Percentiles rank a stretch among this genome's conserved stretches.
Evolutionary conservation across 1,140 invertebrate species (phyloP).

Genomic region (Monochamus saltuarius): DNA sequence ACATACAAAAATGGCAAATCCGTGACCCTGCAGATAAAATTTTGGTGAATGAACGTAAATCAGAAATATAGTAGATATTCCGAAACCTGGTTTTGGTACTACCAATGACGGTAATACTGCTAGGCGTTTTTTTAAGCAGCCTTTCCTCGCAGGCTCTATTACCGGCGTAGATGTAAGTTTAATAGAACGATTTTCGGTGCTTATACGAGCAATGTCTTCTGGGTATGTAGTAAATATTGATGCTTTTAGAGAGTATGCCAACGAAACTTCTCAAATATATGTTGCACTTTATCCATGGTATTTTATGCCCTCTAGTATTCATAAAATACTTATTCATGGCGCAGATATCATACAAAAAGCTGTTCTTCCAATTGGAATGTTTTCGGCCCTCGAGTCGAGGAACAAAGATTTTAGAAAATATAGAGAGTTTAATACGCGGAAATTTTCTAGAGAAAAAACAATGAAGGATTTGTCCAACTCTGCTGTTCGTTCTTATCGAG

Average conservation of each 20-base stretch:
- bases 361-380: constrained; percentile 46
- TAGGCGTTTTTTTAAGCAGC: constrained; percentile 46
- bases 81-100: constrained; percentile 46
- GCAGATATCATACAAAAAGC: constrained; percentile 34
- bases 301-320: constrained; percentile 41
- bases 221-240: constrained; percentile 31
- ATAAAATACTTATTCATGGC: constrained; percentile 45
- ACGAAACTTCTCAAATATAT: constrained; percentile 31
- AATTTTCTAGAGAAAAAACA: constrained; percentile 12
- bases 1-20: constrained; percentile 36
- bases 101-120: constrained; percentile 52
- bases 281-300: constrained; percentile 42
- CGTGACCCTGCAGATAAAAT: constrained; percentile 29
- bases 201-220: constrained; percentile 38
- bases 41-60: constrained; percentile 20
- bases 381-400: constrained; percentile 43
- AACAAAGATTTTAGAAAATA: constrained; percentile 45
- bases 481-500: too few relatives aligned
- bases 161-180: constrained; percentile 41
- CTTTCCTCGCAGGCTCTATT: constrained; percentile 38
- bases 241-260: constrained; percentile 32
- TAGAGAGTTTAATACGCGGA: constrained; percentile 9
- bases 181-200: constrained; percentile 37
- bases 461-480: constrained; percentile 19
- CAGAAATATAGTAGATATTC: constrained; percentile 41